Evolutionary conservation across 2,888 invertebrate species (phyloP).

Genomic region (Noctua fimbriata): DNA sequence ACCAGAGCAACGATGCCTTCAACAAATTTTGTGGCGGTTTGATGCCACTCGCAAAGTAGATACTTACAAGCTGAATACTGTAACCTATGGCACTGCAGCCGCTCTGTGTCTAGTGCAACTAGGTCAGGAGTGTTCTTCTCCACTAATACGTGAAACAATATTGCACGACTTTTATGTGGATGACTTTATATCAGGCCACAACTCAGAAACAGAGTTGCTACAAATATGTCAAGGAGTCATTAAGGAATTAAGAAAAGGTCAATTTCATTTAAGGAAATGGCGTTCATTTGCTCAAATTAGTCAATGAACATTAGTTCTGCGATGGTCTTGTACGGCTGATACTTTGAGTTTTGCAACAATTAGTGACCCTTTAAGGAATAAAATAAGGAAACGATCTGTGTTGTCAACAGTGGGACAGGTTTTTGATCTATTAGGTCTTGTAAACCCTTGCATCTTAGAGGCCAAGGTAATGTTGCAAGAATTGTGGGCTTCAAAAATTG

Average conservation of each 20-base stretch:
- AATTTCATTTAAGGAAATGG: conserved; percentile 1
- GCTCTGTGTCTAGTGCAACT: conserved; percentile 22
- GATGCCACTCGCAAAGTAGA: too few relatives aligned
- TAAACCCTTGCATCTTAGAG: not conserved
- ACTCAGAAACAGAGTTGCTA: not conserved
- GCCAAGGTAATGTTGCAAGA: not conserved
- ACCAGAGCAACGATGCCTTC: conserved; percentile 1
- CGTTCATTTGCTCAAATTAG: not conserved
- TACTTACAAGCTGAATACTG: not conserved
- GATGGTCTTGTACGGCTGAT: too few relatives aligned
- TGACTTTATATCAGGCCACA: conserved; percentile 8
- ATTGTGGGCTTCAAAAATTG: not conserved
- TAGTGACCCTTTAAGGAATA: too few relatives aligned
- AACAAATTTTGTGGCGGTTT: too few relatives aligned
- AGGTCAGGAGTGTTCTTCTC: conserved; percentile 10
- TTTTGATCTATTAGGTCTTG: not conserved
- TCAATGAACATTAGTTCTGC: not conserved
- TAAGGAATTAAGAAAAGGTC: conserved; percentile 1
- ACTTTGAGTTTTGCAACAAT: too few relatives aligned
- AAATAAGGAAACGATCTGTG: too few relatives aligned
- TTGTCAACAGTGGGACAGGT: too few relatives aligned
- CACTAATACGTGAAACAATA: conserved; percentile 3
- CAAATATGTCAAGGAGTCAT: not conserved
- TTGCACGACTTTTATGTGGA: conserved; percentile 19
- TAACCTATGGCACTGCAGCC: not conserved